Conservation (phyloP, 2,113 vertebrate species). For the Leptosomus discolor region DNA sequence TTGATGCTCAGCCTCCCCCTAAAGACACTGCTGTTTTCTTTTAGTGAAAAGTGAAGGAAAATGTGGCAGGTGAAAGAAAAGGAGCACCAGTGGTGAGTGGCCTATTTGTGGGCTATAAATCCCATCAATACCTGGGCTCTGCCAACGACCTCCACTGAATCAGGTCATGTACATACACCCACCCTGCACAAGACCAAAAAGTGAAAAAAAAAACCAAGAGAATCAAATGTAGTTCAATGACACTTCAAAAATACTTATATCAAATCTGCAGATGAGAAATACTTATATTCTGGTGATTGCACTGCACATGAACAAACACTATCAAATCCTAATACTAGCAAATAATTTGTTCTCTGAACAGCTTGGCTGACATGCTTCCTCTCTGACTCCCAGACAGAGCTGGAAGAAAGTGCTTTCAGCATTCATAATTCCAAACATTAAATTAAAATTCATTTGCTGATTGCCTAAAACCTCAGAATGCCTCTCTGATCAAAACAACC, state of each 20-base stretch:
- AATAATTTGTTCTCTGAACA: not conserved
- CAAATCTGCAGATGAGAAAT: not conserved
- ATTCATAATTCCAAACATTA: not conserved
- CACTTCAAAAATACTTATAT: not conserved
- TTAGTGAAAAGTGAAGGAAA: not conserved
- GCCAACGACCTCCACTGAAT: not conserved
- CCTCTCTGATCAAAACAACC: not conserved
- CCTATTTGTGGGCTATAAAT: not conserved
- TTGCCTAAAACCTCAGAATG: not conserved
- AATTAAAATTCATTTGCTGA: not conserved
- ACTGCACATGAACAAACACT: not conserved
- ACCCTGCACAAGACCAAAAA: not conserved
- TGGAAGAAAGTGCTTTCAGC: not conserved
- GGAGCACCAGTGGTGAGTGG: not conserved
- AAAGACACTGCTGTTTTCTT: not conserved
- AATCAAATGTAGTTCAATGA: not conserved
- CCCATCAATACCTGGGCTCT: not conserved
- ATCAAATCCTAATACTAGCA: not conserved
- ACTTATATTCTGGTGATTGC: not conserved
- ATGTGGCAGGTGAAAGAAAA: not conserved
- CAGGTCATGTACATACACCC: not conserved
- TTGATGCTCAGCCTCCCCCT: not conserved
- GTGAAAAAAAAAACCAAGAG: not conserved
- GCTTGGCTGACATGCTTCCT: not conserved
- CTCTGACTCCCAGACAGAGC: not conserved